Evolutionary conservation across 2,113 vertebrate species (phyloP).

Genomic region (Smithornis capensis): DNA sequence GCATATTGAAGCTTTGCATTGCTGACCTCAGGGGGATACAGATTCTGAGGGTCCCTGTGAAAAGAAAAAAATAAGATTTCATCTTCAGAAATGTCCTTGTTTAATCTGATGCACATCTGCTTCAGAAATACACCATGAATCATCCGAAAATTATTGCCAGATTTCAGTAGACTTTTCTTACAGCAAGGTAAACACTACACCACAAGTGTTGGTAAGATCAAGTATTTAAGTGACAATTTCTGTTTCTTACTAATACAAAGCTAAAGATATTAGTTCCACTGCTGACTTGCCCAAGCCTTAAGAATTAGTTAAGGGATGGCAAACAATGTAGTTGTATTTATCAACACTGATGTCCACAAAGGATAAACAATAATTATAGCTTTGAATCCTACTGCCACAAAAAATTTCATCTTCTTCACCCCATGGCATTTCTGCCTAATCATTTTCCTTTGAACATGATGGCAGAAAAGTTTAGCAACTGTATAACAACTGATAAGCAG

Average conservation of each 20-base stretch:
- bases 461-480: background rate
- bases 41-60: slow-evolving; percentile 87
- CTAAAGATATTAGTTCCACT: background rate
- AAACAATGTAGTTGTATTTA: slow-evolving; percentile 3
- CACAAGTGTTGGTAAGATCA: background rate
- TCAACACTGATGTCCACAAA: background rate
- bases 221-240: background rate
- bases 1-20: slow-evolving; percentile 93
- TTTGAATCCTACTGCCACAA: background rate
- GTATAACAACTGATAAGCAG: background rate
- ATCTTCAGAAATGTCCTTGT: background rate
- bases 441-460: background rate
- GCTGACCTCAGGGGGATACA: slow-evolving; percentile 94
- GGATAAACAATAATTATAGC: background rate
- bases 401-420: background rate
- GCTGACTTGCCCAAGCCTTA: background rate
- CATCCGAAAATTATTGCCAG: background rate
- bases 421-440: background rate
- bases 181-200: background rate
- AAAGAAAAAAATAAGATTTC: slow-evolving; percentile 41
- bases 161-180: background rate
- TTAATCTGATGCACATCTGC: background rate
- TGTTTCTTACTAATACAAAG: background rate
- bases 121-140: background rate
- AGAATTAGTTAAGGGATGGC: background rate